Evolutionary conservation across 2,113 vertebrate species (phyloP), one percentile per base, ranked within the genome.

Genomic region (Cygnus buccinator): DNA sequence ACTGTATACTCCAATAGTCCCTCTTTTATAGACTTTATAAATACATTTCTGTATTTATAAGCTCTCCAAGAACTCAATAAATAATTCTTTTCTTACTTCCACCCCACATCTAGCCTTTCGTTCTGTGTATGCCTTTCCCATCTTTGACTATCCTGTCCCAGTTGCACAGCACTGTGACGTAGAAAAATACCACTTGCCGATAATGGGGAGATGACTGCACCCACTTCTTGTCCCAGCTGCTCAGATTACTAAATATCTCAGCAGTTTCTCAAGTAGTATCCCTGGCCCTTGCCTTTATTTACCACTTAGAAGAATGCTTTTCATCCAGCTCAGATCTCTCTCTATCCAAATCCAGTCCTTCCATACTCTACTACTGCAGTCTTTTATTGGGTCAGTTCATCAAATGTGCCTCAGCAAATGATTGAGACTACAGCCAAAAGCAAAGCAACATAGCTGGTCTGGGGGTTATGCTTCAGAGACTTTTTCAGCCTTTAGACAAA

Each of bases 71-170:
- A 54, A 37, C 39, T 65, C 26, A 44, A 4, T 31, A 72, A 91
- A 66, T 22, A 62, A 35, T 89, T 67, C 0, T 88, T 66, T 85
- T 81, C 19, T 10, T 74, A 13, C 31, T 48, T 6, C 14, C 9
- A 29, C 21, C 22, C 26, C 25, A 70, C 23, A 4, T 62, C 35
- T 31, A 54, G 11, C 29, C 72, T 84, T 87, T 19, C 11, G 75
- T 70, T 74, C 41, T 33, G 11, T 9, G 2, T 44, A 12, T 77
- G 11, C n/a, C 29, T 48, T 16, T 7, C 70, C 29, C 4, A 0
- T 63, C 44, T 84, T 58, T 74, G 44, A 59, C 17, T 80, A 3
- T 63, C 37, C 28, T 55, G 8, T 52, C 26, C 43, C 18, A 28
- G 16, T 71, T 71, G 46, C n/a, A 50, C 37, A 55, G 50, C 44